phyloP scores from a whole-genome alignment of 2,888 invertebrate species.

The Lingula anatina region DNA sequence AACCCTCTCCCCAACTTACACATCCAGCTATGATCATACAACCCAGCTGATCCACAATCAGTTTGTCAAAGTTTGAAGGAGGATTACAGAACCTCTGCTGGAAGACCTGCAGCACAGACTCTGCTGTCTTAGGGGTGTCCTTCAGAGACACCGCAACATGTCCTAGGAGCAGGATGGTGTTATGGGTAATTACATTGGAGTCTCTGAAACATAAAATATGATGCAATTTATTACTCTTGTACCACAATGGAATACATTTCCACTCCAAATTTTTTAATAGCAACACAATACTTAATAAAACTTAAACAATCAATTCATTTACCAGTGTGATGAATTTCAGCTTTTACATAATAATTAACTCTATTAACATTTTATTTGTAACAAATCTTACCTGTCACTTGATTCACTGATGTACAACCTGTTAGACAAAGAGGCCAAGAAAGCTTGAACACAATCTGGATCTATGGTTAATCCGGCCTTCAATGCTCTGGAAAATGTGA shows the following conservation, averaged over 20 bases:
- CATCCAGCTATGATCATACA: constrained; percentile 87
- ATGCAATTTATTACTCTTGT: too few species aligned
- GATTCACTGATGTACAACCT: constrained; percentile 79
- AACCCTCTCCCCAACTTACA: too few species aligned
- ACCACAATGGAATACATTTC: too few species aligned
- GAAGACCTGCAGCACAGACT: constrained; percentile 93
- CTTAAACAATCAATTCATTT: too few species aligned
- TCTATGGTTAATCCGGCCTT: constrained; percentile 85
- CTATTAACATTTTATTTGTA: too few species aligned
- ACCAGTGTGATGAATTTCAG: too few species aligned
- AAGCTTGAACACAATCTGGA: constrained; percentile 87
- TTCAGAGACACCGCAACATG: constrained; percentile 83
- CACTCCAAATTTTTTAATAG: too few species aligned
- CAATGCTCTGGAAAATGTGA: constrained; percentile 60
- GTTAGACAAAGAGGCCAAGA: constrained; percentile 94
- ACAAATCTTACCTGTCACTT: constrained; percentile 54
- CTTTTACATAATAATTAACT: too few species aligned
- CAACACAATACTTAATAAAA: too few species aligned
- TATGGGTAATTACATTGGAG: constrained; percentile 87
- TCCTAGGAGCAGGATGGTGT: constrained; percentile 95
- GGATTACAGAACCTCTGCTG: constrained; percentile 90
- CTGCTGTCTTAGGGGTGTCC: constrained; percentile 88
- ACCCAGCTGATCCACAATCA: constrained; percentile 95
- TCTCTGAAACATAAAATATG: constrained; percentile 65
- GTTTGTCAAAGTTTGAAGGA: constrained; percentile 83